phyloP scores from a whole-genome alignment of 2,113 vertebrate genomes.

The Carettochelys insculpta region DNA sequence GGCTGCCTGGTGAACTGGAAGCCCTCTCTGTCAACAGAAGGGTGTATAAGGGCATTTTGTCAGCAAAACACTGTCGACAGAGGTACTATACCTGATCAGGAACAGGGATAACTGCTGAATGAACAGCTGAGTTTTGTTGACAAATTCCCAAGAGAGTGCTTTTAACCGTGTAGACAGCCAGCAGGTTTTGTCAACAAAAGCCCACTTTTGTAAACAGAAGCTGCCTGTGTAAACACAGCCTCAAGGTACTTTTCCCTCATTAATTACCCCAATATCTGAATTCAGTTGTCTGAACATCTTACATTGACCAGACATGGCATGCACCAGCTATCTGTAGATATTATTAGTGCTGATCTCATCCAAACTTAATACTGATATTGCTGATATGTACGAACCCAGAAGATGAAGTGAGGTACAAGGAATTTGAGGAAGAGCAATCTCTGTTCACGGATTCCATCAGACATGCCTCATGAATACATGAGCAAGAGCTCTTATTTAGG shows the following conservation, averaged over 20 bases:
- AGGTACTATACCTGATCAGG: too few species aligned
- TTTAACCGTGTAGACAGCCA: too few species aligned
- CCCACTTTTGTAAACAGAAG: too few species aligned
- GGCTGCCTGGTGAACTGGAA: too few species aligned
- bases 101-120: too few species aligned
- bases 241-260: neutral
- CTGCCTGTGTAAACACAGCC: too few species aligned
- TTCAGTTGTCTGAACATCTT: neutral
- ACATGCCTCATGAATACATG: fast-evolving
- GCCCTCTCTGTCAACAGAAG: too few species aligned
- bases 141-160: too few species aligned
- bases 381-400: fast-evolving
- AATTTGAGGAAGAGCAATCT: neutral
- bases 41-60: too few species aligned
- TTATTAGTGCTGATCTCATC: neutral
- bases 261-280: neutral
- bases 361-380: neutral
- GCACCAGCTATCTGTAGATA: neutral
- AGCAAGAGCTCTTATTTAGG: neutral
- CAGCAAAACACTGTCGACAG: too few species aligned
- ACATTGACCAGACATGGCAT: neutral
- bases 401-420: neutral
- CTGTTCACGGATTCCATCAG: neutral
- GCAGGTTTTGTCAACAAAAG: too few species aligned
- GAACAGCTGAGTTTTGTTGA: too few species aligned